phyloP scores from a whole-genome alignment of 2,797 vertebrate species.

The Urocyon cinereoargenteus region DNA sequence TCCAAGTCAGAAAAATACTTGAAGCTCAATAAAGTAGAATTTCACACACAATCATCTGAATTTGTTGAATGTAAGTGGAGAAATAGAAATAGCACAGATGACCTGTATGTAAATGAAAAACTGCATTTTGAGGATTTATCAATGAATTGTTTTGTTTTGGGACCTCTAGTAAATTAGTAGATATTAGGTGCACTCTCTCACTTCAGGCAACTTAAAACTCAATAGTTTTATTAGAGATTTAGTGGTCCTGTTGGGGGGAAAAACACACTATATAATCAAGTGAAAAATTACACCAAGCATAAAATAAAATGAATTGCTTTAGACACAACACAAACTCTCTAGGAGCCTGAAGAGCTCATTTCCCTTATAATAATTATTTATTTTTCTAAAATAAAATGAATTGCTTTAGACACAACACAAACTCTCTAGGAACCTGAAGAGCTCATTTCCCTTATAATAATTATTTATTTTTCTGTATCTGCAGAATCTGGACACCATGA shows the following conservation, averaged over 20 bases:
- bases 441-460: background rate
- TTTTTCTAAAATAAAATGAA: background rate
- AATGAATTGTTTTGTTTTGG: background rate
- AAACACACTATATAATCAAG: background rate
- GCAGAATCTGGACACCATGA: background rate
- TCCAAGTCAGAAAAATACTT: background rate
- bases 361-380: constrained; percentile 1
- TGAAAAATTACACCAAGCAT: background rate
- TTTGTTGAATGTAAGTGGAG: background rate
- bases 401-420: background rate
- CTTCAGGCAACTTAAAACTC: background rate
- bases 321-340: background rate
- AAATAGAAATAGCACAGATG: background rate
- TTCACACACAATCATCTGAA: background rate
- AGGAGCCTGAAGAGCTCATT: background rate
- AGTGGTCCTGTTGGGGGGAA: background rate
- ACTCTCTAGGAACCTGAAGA: background rate
- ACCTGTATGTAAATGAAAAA: background rate
- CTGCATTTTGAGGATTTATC: background rate
- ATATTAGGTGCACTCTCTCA: background rate
- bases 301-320: background rate
- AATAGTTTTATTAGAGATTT: background rate
- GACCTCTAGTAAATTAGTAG: background rate
- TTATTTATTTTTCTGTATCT: background rate
- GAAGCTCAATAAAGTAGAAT: background rate